Conservation (phyloP, 2,888 invertebrate species). For the Dichetophora obliterata region DNA sequence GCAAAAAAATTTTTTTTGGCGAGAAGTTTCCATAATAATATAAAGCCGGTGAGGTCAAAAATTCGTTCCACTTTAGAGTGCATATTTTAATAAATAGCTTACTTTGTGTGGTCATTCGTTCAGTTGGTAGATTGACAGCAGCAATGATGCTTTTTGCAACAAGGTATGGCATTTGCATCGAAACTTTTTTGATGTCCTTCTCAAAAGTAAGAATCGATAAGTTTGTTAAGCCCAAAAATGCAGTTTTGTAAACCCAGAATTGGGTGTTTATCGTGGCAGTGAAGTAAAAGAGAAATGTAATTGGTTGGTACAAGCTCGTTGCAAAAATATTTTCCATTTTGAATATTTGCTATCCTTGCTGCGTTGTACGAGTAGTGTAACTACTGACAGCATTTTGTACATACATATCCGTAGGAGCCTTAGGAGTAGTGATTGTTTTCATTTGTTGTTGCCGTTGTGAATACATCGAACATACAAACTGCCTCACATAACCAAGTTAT, state of each 20-base stretch:
- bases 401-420: background rate
- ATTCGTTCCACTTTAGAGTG: no score
- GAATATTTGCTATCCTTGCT: background rate
- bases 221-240: constrained; percentile 62
- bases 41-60: no score
- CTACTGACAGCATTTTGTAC: no score
- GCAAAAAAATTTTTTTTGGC: no score
- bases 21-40: no score
- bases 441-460: background rate
- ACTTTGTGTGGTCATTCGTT: background rate
- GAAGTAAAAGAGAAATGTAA: background rate
- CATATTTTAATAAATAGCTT: no score
- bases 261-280: no score
- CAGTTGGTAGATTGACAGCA: background rate
- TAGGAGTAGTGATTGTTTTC: background rate
- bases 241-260: background rate
- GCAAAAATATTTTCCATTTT: no score
- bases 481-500: constrained; percentile 2
- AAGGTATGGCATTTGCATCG: no score
- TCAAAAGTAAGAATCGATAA: constrained; percentile 55
- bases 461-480: background rate
- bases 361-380: no score
- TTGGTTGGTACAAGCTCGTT: background rate
- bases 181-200: no score
- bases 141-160: no score